A percentile compares a stretch with the other conserved stretches of the same genome.
Conservation (phyloP, 2,113 vertebrate species). For the Solenodon paradoxus region DNA sequence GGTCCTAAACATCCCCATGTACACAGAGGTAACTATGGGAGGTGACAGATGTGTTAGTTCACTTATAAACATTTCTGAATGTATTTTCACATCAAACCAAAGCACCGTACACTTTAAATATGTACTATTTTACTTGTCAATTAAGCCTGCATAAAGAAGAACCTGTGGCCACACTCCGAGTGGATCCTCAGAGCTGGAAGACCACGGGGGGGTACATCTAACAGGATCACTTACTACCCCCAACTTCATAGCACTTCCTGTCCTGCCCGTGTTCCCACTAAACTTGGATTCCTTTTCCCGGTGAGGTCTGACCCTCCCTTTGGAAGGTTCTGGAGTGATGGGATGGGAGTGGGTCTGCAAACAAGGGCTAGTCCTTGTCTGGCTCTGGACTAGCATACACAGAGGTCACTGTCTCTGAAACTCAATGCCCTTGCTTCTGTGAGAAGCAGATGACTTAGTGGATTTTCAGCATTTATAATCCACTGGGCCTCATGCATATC, state of each 20-base stretch:
- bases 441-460: background rate
- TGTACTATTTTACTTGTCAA: background rate
- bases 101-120: background rate
- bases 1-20: too few species aligned
- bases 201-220: too few species aligned
- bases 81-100: background rate
- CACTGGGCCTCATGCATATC: background rate
- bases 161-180: background rate
- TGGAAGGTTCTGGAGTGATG: background rate
- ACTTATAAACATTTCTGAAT: background rate
- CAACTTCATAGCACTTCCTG: background rate
- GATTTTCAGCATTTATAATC: background rate
- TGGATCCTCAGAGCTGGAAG: background rate
- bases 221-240: too few species aligned
- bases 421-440: background rate
- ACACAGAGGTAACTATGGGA: background rate
- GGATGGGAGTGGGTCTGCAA: background rate
- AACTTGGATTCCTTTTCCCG: background rate
- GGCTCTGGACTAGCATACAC: fast-evolving
- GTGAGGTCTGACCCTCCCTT: background rate
- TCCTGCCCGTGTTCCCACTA: background rate
- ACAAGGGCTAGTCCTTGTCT: background rate
- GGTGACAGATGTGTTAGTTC: background rate
- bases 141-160: background rate
- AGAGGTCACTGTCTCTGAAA: background rate